Percentiles rank a stretch among this genome's conserved stretches.
Evolutionary conservation across 2,797 vertebrate species (phyloP).

Genomic region (Amphiprion clarkii): DNA sequence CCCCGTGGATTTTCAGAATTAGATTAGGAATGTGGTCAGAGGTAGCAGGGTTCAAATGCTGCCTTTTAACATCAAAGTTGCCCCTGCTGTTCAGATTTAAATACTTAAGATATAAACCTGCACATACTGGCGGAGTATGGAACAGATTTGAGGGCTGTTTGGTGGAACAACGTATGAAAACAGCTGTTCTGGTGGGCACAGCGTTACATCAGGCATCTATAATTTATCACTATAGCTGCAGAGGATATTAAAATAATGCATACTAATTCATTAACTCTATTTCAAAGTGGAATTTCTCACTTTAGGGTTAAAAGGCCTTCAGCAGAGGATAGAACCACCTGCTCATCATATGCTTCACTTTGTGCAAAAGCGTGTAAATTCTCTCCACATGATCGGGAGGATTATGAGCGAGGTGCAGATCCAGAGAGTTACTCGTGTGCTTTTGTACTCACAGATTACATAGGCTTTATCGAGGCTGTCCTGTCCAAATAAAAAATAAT

Average conservation of each 20-base stretch:
- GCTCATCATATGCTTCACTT: background rate
- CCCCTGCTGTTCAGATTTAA: conserved; percentile 56
- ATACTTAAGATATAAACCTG: conserved; percentile 61
- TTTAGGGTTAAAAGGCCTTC: background rate
- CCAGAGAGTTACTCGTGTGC: background rate
- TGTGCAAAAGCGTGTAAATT: background rate
- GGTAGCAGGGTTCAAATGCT: conserved; percentile 70
- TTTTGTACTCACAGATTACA: background rate
- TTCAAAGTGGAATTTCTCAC: background rate
- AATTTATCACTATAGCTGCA: background rate
- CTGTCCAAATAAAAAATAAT: background rate
- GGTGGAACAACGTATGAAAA: conserved; percentile 24
- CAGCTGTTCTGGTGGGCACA: background rate
- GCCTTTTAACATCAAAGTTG: conserved; percentile 72
- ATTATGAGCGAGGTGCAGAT: conserved; percentile 18
- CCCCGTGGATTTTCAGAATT: conserved; percentile 71
- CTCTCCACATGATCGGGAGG: conserved; percentile 5
- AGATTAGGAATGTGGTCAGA: conserved; percentile 74
- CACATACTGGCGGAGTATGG: conserved; percentile 40
- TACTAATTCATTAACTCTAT: background rate
- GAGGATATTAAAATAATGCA: too few species aligned
- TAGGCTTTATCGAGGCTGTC: background rate
- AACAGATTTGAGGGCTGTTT: conserved; percentile 41
- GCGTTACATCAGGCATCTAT: background rate
- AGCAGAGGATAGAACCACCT: background rate